Percentiles rank a stretch among this genome's conserved stretches.
Evolutionary conservation across 1,140 invertebrate genomes (phyloP).

Genomic region (Drosophila ohnishii): DNA sequence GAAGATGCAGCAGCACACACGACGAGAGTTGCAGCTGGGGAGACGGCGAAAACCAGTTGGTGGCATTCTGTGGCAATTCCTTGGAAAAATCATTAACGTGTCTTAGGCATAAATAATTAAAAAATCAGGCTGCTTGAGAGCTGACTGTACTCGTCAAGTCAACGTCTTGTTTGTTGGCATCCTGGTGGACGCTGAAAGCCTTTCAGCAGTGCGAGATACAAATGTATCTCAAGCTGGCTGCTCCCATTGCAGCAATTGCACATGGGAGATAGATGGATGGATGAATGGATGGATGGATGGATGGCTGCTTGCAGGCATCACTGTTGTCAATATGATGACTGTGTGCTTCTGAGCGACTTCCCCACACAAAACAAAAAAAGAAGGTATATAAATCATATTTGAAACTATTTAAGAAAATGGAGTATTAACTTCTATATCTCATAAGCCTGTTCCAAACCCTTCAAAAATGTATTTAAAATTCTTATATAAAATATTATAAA

Average conservation of each 20-base stretch:
- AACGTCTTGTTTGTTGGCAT: constrained; percentile 56
- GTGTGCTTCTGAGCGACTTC: constrained; percentile 43
- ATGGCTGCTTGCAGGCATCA: constrained; percentile 50
- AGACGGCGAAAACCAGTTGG: constrained; percentile 40
- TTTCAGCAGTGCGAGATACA: constrained; percentile 39
- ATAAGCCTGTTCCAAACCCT: no score
- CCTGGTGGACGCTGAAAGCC: constrained; percentile 53
- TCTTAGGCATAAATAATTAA: constrained; percentile 81
- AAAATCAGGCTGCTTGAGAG: constrained; percentile 49
- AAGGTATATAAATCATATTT: neutral
- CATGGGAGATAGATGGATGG: constrained; percentile 39
- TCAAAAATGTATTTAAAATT: no score
- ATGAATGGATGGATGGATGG: constrained; percentile 31
- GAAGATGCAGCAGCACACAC: neutral
- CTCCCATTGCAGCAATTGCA: constrained; percentile 61
- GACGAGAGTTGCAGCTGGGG: constrained; percentile 7
- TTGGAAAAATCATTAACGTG: constrained; percentile 77
- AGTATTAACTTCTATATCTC: no score
- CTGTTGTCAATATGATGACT: constrained; percentile 69
- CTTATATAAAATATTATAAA: no score
- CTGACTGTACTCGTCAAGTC: constrained; percentile 45
- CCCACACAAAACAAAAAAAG: constrained; percentile 5
- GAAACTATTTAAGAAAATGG: neutral
- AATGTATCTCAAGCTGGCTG: constrained; percentile 39
- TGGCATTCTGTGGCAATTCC: constrained; percentile 58